Evolutionary conservation across 1,140 invertebrate genomes (phyloP).

Genomic region (Drosophila insularis): DNA sequence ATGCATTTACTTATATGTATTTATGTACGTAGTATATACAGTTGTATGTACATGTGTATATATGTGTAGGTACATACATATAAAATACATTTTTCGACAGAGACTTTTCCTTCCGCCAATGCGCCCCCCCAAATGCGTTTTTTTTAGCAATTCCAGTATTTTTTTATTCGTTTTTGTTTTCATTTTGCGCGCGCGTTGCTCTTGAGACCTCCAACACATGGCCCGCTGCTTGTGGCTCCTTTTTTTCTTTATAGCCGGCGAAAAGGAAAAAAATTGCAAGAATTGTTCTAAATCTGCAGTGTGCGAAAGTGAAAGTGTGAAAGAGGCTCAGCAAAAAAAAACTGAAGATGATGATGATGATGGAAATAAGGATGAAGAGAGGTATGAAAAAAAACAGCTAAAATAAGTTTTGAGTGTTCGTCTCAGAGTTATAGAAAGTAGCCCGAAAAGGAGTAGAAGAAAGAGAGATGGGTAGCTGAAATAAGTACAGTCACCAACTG

Average conservation of each 20-base stretch:
- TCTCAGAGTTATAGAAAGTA: neutral
- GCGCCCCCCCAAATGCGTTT: constrained; percentile 9
- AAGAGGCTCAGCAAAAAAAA: constrained; percentile 21
- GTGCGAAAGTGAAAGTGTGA: constrained; percentile 56
- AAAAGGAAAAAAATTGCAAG: constrained; percentile 48
- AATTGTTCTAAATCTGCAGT: constrained; percentile 69
- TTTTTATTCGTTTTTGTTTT: too few relatives aligned
- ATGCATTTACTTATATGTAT: neutral
- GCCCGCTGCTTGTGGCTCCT: neutral
- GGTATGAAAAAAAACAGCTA: neutral
- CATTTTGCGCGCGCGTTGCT: neutral
- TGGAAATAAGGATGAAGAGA: neutral
- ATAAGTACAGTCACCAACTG: neutral
- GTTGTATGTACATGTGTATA: constrained; percentile 31
- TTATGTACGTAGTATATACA: neutral
- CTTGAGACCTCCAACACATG: neutral
- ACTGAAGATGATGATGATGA: too few relatives aligned
- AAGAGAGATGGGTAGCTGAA: neutral
- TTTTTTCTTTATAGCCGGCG: neutral
- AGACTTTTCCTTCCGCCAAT: constrained; percentile 35
- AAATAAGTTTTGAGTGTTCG: neutral
- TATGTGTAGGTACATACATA: neutral
- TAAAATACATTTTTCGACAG: constrained; percentile 40
- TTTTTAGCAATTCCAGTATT: neutral
- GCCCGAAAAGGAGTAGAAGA: neutral